A percentile compares a stretch with the other conserved stretches of the same genome.
Conservation (phyloP, 2,888 invertebrate species). For the Tromatobia lineatoria region DNA sequence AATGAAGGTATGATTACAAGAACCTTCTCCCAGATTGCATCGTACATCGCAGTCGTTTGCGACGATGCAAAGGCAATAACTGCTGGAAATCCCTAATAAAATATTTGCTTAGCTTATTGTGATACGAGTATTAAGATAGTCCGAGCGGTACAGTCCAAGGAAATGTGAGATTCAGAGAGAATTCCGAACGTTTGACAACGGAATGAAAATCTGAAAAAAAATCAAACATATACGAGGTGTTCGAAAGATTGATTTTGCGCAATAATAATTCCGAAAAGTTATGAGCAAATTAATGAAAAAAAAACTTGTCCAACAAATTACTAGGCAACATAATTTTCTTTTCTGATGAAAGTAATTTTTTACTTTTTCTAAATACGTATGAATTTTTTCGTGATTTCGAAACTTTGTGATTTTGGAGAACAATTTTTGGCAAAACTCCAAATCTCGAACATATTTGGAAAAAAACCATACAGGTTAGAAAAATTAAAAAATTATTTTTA, state of each 20-base stretch:
- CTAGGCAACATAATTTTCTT: background rate
- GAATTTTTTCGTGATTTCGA: too few species aligned
- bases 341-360: background rate
- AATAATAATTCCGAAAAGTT: background rate
- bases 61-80: constrained; percentile 35
- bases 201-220: constrained; percentile 3
- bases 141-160: background rate
- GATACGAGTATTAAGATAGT: background rate
- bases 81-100: constrained; percentile 49
- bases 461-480: too few species aligned
- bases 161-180: background rate
- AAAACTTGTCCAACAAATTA: constrained; percentile 2
- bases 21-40: constrained; percentile 26
- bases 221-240: background rate
- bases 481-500: too few species aligned
- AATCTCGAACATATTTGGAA: too few species aligned
- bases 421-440: too few species aligned
- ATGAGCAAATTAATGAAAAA: background rate
- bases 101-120: constrained; percentile 26
- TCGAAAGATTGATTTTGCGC: constrained; percentile 2
- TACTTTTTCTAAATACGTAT: too few species aligned
- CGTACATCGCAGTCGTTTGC: constrained; percentile 35
- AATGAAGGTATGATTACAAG: too few species aligned
- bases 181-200: background rate
- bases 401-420: too few species aligned